Conservation (phyloP, 2,888 invertebrate genomes). For the Thereva nobilitata region DNA sequence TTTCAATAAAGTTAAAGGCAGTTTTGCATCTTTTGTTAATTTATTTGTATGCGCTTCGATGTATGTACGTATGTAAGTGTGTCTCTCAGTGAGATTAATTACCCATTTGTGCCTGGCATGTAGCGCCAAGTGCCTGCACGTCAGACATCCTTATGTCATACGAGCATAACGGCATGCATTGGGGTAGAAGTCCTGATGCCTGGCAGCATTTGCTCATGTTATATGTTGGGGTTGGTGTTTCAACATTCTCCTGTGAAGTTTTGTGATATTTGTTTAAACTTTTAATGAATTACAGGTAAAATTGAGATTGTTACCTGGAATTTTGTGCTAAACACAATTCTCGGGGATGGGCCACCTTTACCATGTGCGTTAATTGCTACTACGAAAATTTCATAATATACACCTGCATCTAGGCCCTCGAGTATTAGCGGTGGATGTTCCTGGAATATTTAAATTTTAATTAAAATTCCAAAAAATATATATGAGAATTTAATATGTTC, state of each 20-base stretch:
- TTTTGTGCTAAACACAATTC: constrained; percentile 76
- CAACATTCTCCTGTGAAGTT: constrained; percentile 44
- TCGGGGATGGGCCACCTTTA: constrained; percentile 73
- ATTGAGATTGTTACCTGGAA: constrained; percentile 46
- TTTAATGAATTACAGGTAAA: not conserved
- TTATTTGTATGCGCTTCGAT: constrained; percentile 1
- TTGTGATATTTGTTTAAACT: constrained; percentile 20
- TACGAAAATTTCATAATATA: constrained; percentile 79
- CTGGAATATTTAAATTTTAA: constrained; percentile 38
- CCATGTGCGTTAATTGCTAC: constrained; percentile 81
- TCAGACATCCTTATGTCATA: constrained; percentile 84
- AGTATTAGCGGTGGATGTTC: constrained; percentile 74
- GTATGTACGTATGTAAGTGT: not conserved
- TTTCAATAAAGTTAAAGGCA: constrained; percentile 5
- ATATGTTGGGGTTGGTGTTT: constrained; percentile 64
- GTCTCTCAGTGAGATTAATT: constrained; percentile 53
- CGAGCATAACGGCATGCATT: constrained; percentile 77
- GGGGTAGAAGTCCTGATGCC: constrained; percentile 63
- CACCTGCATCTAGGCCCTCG: constrained; percentile 73
- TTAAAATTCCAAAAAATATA: too few species aligned
- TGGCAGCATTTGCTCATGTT: constrained; percentile 81
- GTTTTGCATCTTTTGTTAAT: not conserved
- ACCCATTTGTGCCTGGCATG: constrained; percentile 78
- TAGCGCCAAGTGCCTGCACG: constrained; percentile 71
- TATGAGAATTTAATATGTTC: too few species aligned